Evolutionary conservation across 2,113 vertebrate genomes (phyloP).

Genomic region (Lontra canadensis): DNA sequence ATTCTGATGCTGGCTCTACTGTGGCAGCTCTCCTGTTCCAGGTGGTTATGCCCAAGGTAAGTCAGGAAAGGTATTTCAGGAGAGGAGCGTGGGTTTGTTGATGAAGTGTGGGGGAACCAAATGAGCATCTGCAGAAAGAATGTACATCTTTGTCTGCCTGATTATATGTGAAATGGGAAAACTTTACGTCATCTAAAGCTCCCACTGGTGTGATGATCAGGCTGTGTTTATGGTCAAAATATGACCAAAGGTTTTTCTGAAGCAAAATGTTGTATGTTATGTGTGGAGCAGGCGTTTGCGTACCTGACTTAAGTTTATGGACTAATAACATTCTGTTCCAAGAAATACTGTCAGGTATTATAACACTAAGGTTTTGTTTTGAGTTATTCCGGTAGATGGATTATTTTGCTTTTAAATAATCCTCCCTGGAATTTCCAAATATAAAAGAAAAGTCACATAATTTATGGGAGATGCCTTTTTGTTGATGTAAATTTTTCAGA

Average conservation of each 20-base stretch:
- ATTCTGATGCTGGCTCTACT: slow-evolving; percentile 51
- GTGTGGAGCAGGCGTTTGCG: not conserved
- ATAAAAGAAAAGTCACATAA: slow-evolving; percentile 34
- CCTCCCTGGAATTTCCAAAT: slow-evolving; percentile 42
- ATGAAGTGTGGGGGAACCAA: not conserved
- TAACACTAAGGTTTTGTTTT: slow-evolving; percentile 42
- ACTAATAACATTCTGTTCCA: slow-evolving; percentile 49
- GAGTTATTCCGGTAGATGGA: slow-evolving; percentile 32
- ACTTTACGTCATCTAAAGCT: not conserved
- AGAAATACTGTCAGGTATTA: slow-evolving; percentile 44
- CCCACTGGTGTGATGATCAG: slow-evolving; percentile 27
- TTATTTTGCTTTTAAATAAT: slow-evolving; percentile 59
- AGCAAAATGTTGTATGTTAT: slow-evolving; percentile 28
- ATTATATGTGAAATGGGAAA: slow-evolving; percentile 36
- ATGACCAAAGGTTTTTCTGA: slow-evolving; percentile 6
- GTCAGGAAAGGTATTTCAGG: slow-evolving; percentile 31
- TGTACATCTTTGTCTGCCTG: not conserved
- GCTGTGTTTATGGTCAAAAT: slow-evolving; percentile 42
- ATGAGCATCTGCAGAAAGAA: slow-evolving; percentile 1
- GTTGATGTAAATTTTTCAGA: slow-evolving; percentile 4
- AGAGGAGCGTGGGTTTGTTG: not conserved
- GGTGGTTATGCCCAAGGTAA: slow-evolving; percentile 65
- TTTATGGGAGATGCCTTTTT: slow-evolving; percentile 15
- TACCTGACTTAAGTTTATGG: slow-evolving; percentile 61
- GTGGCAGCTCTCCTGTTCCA: not conserved